A percentile compares a stretch with the other conserved stretches of the same genome.
Conservation (phyloP, 2,113 vertebrate genomes). For the Rhabdornis inornatus region DNA sequence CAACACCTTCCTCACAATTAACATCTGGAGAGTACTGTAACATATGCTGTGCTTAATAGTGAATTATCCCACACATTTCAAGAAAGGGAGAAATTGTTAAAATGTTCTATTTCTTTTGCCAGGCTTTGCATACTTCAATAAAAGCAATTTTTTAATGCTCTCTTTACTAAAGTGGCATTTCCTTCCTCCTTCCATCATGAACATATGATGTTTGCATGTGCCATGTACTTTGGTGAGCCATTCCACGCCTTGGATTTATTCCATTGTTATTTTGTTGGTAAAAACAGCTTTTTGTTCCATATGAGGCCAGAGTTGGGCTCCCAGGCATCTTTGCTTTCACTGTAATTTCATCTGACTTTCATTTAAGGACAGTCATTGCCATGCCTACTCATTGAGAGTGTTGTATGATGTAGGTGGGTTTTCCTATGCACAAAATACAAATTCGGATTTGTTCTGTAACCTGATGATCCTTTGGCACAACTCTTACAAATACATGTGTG, state of each 20-base stretch:
- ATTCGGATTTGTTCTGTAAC: neutral
- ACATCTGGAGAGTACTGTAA: neutral
- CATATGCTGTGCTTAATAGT: neutral
- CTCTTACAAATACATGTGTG: neutral
- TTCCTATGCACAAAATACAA: neutral
- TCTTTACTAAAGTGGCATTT: neutral
- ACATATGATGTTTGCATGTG: neutral
- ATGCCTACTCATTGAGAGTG: too few relatives aligned
- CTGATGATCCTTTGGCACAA: neutral
- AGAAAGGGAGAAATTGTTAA: neutral
- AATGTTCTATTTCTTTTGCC: neutral
- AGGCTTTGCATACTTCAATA: neutral
- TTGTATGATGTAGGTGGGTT: fast-evolving
- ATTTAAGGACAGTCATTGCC: neutral
- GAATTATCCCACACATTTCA: neutral
- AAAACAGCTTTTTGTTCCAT: neutral
- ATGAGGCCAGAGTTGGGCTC: neutral
- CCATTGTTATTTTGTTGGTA: neutral
- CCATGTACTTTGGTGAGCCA: neutral
- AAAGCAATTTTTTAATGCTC: neutral
- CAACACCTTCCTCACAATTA: neutral
- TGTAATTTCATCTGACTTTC: neutral
- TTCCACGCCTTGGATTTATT: neutral
- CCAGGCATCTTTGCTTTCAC: neutral
- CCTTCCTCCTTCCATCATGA: neutral